Percentiles rank a stretch among this genome's conserved stretches.
These are phyloP conservation scores for Tachysurus fulvidraco DNA, from an alignment of 2,113 vertebrate species.

Conservation along the genomic window DNA sequence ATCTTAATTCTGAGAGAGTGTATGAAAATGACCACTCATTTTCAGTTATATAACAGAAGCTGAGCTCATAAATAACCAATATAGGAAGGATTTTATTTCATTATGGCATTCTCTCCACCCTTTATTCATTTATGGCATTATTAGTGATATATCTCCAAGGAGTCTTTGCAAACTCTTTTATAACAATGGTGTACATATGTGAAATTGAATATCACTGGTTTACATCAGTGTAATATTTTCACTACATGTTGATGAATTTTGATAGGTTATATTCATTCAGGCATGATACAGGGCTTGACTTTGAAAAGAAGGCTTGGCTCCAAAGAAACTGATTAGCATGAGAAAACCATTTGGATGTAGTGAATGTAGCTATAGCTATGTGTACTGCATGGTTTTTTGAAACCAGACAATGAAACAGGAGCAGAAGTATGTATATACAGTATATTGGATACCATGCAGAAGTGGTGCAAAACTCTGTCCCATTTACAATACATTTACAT, in stretches of 20 bases:
- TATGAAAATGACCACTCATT: not conserved
- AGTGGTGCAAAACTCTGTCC: not conserved
- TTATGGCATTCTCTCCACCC: too few species aligned
- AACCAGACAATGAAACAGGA: slow-evolving; percentile 11
- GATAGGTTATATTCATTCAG: slow-evolving; percentile 29
- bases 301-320: slow-evolving; percentile 32
- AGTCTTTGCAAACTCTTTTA: not conserved
- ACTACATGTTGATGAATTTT: slow-evolving; percentile 4
- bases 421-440: slow-evolving; percentile 21
- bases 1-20: not conserved
- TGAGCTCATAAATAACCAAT: not conserved
- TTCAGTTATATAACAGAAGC: not conserved
- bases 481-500: too few species aligned
- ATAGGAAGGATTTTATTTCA: not conserved
- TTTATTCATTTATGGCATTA: not conserved
- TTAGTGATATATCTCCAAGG: too few species aligned
- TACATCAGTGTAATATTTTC: not conserved
- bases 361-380: slow-evolving; percentile 34
- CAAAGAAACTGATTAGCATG: slow-evolving; percentile 53
- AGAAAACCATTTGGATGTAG: slow-evolving; percentile 40
- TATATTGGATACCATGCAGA: not conserved
- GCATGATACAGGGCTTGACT: slow-evolving; percentile 46
- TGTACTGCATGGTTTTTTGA: slow-evolving; percentile 18
- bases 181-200: not conserved
- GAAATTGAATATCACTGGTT: not conserved